Evolutionary conservation across 2,797 vertebrate species (phyloP).

Genomic region (Hapalemur alaotrensis): DNA sequence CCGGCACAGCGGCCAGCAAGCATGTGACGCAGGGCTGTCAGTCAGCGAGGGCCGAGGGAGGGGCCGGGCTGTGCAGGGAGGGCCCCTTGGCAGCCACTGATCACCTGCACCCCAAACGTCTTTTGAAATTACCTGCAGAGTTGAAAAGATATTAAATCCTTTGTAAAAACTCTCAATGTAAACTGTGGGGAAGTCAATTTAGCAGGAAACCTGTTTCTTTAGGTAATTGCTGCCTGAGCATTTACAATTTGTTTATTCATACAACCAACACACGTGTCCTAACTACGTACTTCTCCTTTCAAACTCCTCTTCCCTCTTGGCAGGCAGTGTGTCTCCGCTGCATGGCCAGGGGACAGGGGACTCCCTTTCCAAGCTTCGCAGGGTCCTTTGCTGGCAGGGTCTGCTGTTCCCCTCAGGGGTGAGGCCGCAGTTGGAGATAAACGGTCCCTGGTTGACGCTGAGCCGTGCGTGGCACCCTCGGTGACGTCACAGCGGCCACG

Average conservation of each 20-base stretch:
- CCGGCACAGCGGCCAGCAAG: fast-evolving
- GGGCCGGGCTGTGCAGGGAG: too few relatives aligned
- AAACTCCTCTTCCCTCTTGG: background rate
- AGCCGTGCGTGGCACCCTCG: fast-evolving
- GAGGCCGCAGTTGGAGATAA: fast-evolving
- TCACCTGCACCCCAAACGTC: fast-evolving
- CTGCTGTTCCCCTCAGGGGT: fast-evolving
- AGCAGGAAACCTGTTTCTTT: background rate
- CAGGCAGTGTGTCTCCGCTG: fast-evolving
- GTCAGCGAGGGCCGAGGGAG: background rate
- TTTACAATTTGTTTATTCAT: background rate
- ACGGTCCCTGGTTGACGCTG: fast-evolving
- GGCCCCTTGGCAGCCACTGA: fast-evolving
- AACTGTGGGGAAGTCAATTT: fast-evolving
- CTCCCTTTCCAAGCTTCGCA: fast-evolving
- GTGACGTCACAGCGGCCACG: fast-evolving
- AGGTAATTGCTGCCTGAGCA: too few relatives aligned
- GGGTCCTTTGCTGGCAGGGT: fast-evolving
- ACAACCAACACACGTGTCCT: background rate
- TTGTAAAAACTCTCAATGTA: fast-evolving
- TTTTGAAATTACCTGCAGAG: background rate
- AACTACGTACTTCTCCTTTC: background rate
- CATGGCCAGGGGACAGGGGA: fast-evolving
- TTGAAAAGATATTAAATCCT: too few relatives aligned
- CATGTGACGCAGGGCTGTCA: fast-evolving